Percentiles rank a stretch among this genome's conserved stretches.
Evolutionary conservation across 92 coral and sea anemone species (phyloP).

Genomic region (Galaxea fascicularis): DNA sequence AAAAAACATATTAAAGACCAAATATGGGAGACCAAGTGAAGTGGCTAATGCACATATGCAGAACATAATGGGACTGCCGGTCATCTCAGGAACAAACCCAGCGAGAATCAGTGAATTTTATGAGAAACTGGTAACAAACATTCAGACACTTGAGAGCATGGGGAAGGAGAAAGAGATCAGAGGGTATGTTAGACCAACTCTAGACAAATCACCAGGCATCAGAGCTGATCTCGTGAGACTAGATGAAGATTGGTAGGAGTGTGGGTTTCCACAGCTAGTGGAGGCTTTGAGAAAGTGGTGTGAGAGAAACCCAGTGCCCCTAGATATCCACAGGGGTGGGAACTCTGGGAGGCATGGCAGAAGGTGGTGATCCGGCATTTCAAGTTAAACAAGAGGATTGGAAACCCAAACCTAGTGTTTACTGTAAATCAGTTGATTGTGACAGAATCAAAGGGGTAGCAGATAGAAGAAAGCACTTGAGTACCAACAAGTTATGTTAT

Average conservation of each 20-base stretch:
- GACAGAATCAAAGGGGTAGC: conserved; percentile 51
- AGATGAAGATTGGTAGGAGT: conserved; percentile 34
- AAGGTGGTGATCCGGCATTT: conserved; percentile 19
- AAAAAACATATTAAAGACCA: conserved; percentile 36
- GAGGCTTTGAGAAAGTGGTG: conserved; percentile 54
- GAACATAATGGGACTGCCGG: conserved; percentile 43
- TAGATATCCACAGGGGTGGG: conserved; percentile 20
- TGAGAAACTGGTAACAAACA: conserved; percentile 5
- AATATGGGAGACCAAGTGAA: conserved; percentile 67
- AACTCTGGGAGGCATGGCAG: conserved; percentile 44
- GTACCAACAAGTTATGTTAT: conserved; percentile 46
- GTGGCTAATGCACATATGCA: conserved; percentile 67
- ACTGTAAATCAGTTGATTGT: conserved; percentile 60
- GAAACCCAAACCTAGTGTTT: conserved; percentile 56
- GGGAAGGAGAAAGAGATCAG: conserved; percentile 26
- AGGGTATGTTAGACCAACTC: neutral
- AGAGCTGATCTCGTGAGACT: conserved; percentile 56
- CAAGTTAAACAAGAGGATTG: conserved; percentile 50
- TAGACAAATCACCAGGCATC: conserved; percentile 59
- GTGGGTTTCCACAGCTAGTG: conserved; percentile 46
- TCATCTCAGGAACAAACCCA: conserved; percentile 45
- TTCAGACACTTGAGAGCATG: conserved; percentile 30
- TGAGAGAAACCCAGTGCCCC: conserved; percentile 41
- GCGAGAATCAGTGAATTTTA: neutral
- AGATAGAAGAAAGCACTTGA: conserved; percentile 42